A percentile compares a stretch with the other conserved stretches of the same genome.
phyloP scores from a whole-genome alignment of 2,797 vertebrate species.

The Morelia viridis region DNA sequence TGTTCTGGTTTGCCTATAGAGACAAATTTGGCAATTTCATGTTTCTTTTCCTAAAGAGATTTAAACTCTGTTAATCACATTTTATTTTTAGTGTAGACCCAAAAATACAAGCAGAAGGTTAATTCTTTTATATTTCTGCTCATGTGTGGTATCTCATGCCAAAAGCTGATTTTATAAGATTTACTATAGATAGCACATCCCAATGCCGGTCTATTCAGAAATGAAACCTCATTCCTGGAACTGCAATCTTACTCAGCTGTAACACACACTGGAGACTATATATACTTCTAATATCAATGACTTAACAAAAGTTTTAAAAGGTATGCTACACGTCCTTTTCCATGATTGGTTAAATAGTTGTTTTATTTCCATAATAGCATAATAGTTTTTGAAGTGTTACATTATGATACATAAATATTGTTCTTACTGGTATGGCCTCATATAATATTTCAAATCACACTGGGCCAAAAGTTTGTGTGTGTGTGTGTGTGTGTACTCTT shows the following conservation, averaged over 20 bases:
- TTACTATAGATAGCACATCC: not conserved
- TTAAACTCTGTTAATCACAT: not conserved
- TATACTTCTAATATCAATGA: not conserved
- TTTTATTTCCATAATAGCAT: not conserved
- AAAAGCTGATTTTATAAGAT: not conserved
- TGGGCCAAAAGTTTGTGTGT: not conserved
- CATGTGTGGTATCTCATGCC: not conserved
- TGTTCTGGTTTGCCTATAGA: not conserved
- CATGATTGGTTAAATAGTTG: not conserved
- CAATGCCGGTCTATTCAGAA: not conserved
- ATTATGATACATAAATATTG: not conserved
- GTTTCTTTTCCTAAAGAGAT: not conserved
- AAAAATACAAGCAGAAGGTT: not conserved
- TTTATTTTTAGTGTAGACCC: not conserved
- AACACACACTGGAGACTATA: not conserved
- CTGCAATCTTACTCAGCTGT: not conserved
- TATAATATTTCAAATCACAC: not conserved
- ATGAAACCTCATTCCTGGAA: not conserved
- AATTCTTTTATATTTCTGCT: not conserved
- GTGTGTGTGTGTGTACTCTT: not conserved
- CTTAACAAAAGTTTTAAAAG: not conserved
- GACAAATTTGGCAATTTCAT: not conserved
- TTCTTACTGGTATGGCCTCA: not conserved
- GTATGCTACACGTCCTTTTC: not conserved
- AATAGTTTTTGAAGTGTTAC: not conserved